Evolutionary conservation across 2,888 invertebrate genomes (phyloP).

Genomic region (Beris morrisii): DNA sequence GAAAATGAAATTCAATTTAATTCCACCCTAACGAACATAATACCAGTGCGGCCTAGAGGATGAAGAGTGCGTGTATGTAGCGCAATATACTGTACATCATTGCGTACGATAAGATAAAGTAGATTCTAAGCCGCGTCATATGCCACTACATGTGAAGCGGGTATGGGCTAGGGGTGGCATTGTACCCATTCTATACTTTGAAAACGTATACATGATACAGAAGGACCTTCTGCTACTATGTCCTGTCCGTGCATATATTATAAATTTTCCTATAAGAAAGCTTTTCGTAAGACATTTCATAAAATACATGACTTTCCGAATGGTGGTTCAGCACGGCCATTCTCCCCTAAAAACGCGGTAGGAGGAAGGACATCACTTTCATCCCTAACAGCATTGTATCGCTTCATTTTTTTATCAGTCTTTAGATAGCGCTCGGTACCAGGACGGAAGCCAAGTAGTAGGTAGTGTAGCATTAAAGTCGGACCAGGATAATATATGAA

Average conservation of each 20-base stretch:
- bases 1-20: slow-evolving; percentile 33
- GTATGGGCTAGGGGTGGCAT: neutral
- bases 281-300: slow-evolving; percentile 21
- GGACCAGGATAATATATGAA: slow-evolving; percentile 7
- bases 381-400: slow-evolving; percentile 3
- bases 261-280: slow-evolving; percentile 21
- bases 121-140: slow-evolving; percentile 31
- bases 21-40: slow-evolving; percentile 32
- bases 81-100: slow-evolving; percentile 11
- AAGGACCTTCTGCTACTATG: slow-evolving; percentile 12
- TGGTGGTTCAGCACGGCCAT: neutral
- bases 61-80: slow-evolving; percentile 9
- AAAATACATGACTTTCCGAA: slow-evolving; percentile 26
- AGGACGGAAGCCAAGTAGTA: neutral
- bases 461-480: neutral
- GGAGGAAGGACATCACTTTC: slow-evolving; percentile 3
- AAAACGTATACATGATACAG: neutral
- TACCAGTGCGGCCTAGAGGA: slow-evolving; percentile 22
- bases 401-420: neutral
- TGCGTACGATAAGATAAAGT: slow-evolving; percentile 30
- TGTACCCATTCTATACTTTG: neutral
- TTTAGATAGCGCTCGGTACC: neutral
- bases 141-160: slow-evolving; percentile 21
- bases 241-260: slow-evolving; percentile 27
- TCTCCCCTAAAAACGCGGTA: slow-evolving; percentile 4